phyloP scores from a whole-genome alignment of 2,797 vertebrate species.

The Liasis olivaceus region DNA sequence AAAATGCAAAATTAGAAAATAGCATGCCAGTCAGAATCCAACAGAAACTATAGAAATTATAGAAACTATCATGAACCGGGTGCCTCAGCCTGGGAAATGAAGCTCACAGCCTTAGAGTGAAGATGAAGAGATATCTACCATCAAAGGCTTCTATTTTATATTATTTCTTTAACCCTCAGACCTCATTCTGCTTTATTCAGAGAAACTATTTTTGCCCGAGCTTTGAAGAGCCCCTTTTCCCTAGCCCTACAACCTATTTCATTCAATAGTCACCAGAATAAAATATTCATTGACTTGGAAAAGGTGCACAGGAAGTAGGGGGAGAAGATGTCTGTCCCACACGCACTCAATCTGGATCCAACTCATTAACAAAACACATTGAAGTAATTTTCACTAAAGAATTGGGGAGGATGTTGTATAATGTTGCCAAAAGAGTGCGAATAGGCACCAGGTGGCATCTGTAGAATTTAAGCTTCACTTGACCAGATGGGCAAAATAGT shows the following conservation, averaged over 20 bases:
- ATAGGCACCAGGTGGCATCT: neutral
- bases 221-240: no score
- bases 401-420: no score
- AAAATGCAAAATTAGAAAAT: constrained; percentile 11
- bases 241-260: no score
- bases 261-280: no score
- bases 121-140: fast-evolving
- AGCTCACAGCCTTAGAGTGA: neutral
- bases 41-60: neutral
- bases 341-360: no score
- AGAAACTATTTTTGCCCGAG: neutral
- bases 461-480: neutral
- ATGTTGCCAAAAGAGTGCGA: no score
- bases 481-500: neutral
- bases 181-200: neutral
- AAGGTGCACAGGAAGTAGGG: no score
- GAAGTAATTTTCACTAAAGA: no score
- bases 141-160: neutral
- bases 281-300: no score
- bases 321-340: no score
- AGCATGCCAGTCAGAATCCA: neutral
- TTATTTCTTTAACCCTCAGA: neutral
- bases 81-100: neutral
- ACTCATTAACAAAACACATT: no score
- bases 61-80: neutral